These are phyloP conservation scores for Montifringilla adamsi DNA, from an alignment of 2,113 vertebrate genomes.

Conservation along the genomic window DNA sequence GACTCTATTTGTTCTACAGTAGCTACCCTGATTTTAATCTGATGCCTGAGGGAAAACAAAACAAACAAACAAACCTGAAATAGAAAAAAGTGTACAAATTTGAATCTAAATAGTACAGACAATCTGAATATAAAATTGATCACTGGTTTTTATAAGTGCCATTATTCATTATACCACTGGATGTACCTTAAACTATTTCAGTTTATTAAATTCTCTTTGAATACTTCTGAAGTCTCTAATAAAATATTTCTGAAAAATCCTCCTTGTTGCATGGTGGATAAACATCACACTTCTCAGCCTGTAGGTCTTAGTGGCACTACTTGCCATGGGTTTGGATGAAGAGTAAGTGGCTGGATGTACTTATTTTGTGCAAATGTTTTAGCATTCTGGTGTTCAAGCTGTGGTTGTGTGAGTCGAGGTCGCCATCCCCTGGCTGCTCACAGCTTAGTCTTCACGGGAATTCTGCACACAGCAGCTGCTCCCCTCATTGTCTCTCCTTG, in stretches of 20 bases:
- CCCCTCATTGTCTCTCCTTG: neutral
- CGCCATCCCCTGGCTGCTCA: conserved; percentile 57
- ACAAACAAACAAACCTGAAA: neutral
- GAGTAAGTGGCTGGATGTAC: neutral
- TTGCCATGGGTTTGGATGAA: neutral
- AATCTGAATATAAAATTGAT: neutral
- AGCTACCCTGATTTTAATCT: neutral
- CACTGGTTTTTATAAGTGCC: neutral
- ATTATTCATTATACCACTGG: neutral
- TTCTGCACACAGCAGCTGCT: neutral
- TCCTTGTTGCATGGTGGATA: neutral
- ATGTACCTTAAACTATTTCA: neutral
- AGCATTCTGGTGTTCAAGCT: neutral
- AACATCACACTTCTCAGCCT: neutral
- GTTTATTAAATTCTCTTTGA: neutral
- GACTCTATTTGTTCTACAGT: neutral
- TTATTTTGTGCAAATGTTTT: neutral
- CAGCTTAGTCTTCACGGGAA: neutral
- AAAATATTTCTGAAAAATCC: neutral
- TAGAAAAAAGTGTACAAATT: neutral
- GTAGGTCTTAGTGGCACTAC: neutral
- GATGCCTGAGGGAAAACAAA: neutral
- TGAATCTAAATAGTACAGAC: neutral
- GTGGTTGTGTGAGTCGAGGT: neutral
- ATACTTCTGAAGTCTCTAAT: neutral